Evolutionary conservation across 2,797 vertebrate species (phyloP), one percentile per base, ranked within the genome.

Genomic region (Semaprochilodus insignis): DNA sequence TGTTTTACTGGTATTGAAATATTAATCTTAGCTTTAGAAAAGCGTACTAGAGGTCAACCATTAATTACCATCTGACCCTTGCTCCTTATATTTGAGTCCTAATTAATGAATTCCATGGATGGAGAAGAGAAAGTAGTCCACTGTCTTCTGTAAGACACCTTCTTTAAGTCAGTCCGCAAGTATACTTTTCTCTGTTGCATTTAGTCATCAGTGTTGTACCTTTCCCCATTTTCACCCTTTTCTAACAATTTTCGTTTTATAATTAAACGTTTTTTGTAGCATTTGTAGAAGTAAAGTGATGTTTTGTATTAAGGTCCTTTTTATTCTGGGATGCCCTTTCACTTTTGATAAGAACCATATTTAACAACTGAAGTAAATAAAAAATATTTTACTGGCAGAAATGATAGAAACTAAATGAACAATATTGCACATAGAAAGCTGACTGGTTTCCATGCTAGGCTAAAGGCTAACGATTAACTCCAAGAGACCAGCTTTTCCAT

Each of bases 21-120:
- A 27, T 31, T 34, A 4, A 57, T 71, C 10, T 57, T 55, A 19
- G 17, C 52, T 57, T 74, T 34, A 13, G 7, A 54, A n/a, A 54
- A 17, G 44, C 48, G 17, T 27, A 15, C 3, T 27, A 25, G 52
- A 74, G 72, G 72, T 55, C 25, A 74, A 15, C 1, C 10, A 15
- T 74, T 57, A 74, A 73, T 74, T 74, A 34, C 14, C 52, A 74
- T 10, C 27, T 57, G 51, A 55, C 25, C 23, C 51, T 59, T 36
- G 48, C 52, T 36, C 17, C 54, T 74, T 74, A 19, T 74, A 31
- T 74, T 34, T 1, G 19, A 57, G 52, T 57, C 72, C 54, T 34
- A 74, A 59, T 74, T 31, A 74, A 8, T 55, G 36, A 7, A 57
- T 57, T 74, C 52, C 17, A 52, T 6, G n/a, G 52, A 27, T 6